Evolutionary conservation across 1,140 invertebrate species (phyloP).

Genomic region (Drosophila micromelanica): DNA sequence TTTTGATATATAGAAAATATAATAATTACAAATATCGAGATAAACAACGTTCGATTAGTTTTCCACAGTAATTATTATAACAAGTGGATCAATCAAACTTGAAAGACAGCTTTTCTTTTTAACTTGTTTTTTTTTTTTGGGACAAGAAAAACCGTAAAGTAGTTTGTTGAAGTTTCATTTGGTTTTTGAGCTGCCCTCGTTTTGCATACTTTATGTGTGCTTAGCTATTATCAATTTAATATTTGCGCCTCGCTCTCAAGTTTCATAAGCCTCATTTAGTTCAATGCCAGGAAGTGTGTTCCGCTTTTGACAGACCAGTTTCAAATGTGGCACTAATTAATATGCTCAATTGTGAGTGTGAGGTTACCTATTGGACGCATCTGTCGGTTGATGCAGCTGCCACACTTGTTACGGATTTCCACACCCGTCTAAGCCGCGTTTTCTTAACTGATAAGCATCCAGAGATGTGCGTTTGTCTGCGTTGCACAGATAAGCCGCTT

Average conservation of each 20-base stretch:
- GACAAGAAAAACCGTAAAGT: background rate
- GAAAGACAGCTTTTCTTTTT: background rate
- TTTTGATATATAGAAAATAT: too few species aligned
- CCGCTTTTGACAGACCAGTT: slow-evolving; percentile 65
- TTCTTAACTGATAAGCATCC: slow-evolving; percentile 43
- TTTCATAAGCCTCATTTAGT: slow-evolving; percentile 71
- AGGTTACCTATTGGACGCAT: slow-evolving; percentile 42
- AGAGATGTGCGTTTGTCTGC: slow-evolving; percentile 13
- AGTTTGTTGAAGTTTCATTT: background rate
- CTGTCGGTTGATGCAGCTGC: slow-evolving; percentile 27
- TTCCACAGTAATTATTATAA: background rate
- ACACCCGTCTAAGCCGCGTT: slow-evolving; percentile 1
- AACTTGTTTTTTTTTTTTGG: background rate
- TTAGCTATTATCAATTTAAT: slow-evolving; percentile 38
- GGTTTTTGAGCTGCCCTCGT: slow-evolving; percentile 33
- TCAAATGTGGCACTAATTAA: slow-evolving; percentile 56
- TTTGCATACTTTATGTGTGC: slow-evolving; percentile 13
- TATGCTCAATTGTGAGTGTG: slow-evolving; percentile 52
- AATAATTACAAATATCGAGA: too few species aligned
- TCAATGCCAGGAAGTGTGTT: slow-evolving; percentile 80
- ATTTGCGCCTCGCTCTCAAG: slow-evolving; percentile 51
- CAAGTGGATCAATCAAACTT: background rate
- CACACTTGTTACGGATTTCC: background rate
- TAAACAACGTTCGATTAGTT: too few species aligned
- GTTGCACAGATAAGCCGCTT: slow-evolving; percentile 53